phyloP scores from a whole-genome alignment of 2,113 vertebrate genomes.

The Calidris pugnax region DNA sequence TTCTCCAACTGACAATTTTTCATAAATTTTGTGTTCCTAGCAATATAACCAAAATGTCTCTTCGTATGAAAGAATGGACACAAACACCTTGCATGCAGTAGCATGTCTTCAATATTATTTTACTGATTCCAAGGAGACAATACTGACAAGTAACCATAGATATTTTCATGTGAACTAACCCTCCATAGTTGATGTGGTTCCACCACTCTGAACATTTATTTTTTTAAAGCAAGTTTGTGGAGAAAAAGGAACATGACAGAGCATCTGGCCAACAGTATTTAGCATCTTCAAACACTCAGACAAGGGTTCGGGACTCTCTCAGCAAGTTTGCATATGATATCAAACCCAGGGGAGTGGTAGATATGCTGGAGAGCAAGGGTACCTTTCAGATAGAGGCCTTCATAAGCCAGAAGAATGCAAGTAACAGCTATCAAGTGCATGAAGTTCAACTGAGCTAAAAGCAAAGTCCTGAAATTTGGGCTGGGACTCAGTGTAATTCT shows the following conservation, averaged over 20 bases:
- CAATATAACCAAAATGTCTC: not conserved
- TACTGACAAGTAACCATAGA: not conserved
- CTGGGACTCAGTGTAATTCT: not conserved
- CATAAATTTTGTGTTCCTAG: not conserved
- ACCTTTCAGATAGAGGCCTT: not conserved
- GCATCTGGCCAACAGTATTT: not conserved
- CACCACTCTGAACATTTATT: not conserved
- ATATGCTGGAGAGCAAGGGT: not conserved
- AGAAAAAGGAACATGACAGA: not conserved
- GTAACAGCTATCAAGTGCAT: not conserved
- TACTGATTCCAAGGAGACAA: not conserved
- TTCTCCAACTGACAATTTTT: not conserved
- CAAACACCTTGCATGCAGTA: not conserved
- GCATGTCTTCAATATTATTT: not conserved
- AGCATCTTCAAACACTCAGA: not conserved
- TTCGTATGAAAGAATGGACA: not conserved
- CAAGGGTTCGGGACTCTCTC: not conserved
- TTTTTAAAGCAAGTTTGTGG: not conserved
- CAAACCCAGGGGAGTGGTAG: not conserved
- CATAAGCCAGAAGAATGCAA: not conserved
- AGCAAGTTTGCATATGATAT: not conserved
- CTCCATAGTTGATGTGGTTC: not conserved
- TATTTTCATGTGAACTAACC: not conserved
- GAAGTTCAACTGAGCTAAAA: not conserved
- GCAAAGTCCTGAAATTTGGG: not conserved